A percentile compares a stretch with the other conserved stretches of the same genome.
Conservation (phyloP, 1,140 invertebrate species). For the Ladona fulva region DNA sequence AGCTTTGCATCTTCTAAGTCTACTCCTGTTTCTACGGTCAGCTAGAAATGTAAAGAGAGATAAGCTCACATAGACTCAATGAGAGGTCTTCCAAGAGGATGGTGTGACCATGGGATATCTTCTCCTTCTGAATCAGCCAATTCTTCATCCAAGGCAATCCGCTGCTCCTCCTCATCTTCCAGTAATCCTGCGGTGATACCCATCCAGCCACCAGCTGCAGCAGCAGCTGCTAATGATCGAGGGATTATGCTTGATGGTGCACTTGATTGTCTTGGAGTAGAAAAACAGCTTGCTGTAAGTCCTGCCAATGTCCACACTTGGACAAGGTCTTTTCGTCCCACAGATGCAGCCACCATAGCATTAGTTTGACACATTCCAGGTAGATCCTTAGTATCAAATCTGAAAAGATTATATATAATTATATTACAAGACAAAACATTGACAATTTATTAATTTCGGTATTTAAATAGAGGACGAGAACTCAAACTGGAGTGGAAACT, state of each 20-base stretch:
- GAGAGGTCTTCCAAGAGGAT: constrained; percentile 78
- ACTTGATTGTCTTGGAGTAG: constrained; percentile 27
- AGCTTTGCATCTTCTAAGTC: too few species aligned
- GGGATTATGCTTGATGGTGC: background rate
- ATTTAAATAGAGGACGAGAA: too few species aligned
- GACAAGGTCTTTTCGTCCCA: constrained; percentile 70
- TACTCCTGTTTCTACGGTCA: too few species aligned
- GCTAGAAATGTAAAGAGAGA: background rate
- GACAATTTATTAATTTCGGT: too few species aligned
- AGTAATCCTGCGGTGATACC: background rate
- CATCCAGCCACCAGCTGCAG: background rate
- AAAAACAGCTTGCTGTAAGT: constrained; percentile 42
- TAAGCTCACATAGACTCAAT: constrained; percentile 71
- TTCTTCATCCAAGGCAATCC: constrained; percentile 29
- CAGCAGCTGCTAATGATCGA: background rate
- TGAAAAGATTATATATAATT: constrained; percentile 30
- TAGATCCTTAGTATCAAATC: constrained; percentile 47
- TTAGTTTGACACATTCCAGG: constrained; percentile 70
- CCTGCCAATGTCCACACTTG: constrained; percentile 77
- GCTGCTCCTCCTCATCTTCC: constrained; percentile 28
- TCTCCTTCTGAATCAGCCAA: constrained; percentile 37
- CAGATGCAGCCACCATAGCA: constrained; percentile 57
- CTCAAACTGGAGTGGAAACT: too few species aligned
- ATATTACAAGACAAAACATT: too few species aligned
- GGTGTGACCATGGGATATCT: constrained; percentile 59